Evolutionary conservation across 2,113 vertebrate genomes (phyloP).

Genomic region (Hassar affinis): DNA sequence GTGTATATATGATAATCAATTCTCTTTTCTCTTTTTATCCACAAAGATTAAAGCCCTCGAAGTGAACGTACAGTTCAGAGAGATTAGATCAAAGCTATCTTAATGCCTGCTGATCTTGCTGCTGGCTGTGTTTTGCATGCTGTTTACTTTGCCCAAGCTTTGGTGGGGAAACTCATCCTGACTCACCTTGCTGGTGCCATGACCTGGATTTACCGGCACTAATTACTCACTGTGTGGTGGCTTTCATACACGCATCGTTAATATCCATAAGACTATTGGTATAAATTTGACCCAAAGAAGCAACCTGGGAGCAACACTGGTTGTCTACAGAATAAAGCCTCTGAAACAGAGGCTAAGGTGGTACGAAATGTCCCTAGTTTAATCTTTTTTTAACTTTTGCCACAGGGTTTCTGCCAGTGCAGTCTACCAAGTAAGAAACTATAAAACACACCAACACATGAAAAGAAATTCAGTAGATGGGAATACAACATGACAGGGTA

Average conservation of each 20-base stretch:
- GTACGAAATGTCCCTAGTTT: neutral
- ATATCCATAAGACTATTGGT: neutral
- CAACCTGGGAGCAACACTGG: neutral
- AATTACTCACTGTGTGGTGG: neutral
- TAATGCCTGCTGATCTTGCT: neutral
- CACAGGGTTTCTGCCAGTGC: neutral
- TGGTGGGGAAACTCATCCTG: neutral
- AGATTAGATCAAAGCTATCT: constrained; percentile 19
- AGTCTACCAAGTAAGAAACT: neutral
- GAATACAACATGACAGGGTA: neutral
- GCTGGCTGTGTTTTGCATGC: neutral
- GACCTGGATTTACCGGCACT: neutral
- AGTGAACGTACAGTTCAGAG: neutral
- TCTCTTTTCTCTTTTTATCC: neutral
- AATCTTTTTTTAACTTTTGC: neutral
- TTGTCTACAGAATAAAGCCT: neutral
- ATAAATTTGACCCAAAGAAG: neutral
- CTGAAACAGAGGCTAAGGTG: neutral
- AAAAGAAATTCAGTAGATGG: neutral
- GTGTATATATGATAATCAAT: neutral
- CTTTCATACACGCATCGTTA: neutral
- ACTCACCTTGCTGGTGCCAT: neutral
- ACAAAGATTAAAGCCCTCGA: neutral
- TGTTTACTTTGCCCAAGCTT: constrained; percentile 6
- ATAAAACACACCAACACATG: neutral